Conservation (phyloP, 2,888 invertebrate genomes). For the Nudaria mundana region DNA sequence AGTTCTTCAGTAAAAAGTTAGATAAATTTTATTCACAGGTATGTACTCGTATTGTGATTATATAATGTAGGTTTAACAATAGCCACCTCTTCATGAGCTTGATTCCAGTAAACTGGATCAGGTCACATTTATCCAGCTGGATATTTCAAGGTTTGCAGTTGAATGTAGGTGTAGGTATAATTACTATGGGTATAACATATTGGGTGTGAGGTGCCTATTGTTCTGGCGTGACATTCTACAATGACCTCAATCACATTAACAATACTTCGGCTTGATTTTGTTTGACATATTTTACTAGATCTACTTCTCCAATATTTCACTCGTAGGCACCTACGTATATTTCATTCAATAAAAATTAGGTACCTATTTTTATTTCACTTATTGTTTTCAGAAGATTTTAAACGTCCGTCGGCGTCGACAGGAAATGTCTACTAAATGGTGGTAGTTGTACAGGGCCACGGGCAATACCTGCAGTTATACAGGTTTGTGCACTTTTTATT, state of each 20-base stretch:
- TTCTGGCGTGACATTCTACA: constrained; percentile 31
- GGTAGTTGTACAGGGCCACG: too few species aligned
- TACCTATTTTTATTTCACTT: too few species aligned
- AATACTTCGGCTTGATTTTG: constrained; percentile 17
- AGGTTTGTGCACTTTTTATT: too few species aligned
- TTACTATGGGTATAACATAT: constrained; percentile 34
- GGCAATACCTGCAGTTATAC: too few species aligned
- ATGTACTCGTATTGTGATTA: too few species aligned
- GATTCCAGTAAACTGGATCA: constrained; percentile 23
- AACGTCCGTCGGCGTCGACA: too few species aligned
- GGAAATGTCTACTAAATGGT: too few species aligned
- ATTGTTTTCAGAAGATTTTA: too few species aligned
- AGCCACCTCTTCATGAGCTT: constrained; percentile 7
- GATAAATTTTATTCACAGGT: too few species aligned
- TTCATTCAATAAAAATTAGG: too few species aligned
- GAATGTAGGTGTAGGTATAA: constrained; percentile 31
- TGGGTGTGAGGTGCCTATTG: constrained; percentile 26
- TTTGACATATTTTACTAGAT: constrained; percentile 17
- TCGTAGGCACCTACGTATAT: too few species aligned
- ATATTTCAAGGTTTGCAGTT: constrained; percentile 32
- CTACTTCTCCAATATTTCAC: not conserved
- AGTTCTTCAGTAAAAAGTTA: too few species aligned
- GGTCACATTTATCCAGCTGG: constrained; percentile 26
- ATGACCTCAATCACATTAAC: constrained; percentile 31
- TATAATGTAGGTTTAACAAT: not conserved